phyloP scores from a whole-genome alignment of 37 sponge, comb jelly and placozoan species.

The Lycopodina hypogea region DNA sequence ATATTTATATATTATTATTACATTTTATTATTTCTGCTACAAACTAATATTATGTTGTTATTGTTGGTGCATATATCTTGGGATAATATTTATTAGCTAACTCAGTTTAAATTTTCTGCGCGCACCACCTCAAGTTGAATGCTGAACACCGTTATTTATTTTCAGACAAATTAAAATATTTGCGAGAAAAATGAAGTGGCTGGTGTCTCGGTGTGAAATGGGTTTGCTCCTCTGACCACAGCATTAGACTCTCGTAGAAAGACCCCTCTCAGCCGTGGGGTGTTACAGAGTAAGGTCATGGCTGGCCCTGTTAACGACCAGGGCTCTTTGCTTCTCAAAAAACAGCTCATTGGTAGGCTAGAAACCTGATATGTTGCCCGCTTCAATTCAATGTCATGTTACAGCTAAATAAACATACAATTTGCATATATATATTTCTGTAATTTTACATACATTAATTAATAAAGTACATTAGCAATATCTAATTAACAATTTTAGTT shows the following conservation, averaged over 20 bases:
- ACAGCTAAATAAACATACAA: not conserved
- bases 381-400: not conserved
- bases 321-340: constrained; percentile 73
- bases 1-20: too few relatives aligned
- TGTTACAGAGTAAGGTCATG: constrained; percentile 20
- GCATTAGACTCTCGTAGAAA: too few relatives aligned
- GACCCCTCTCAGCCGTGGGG: too few relatives aligned
- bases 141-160: too few relatives aligned
- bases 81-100: too few relatives aligned
- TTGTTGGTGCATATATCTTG: too few relatives aligned
- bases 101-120: not conserved
- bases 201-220: too few relatives aligned
- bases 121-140: not conserved
- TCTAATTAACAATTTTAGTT: not conserved
- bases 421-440: not conserved
- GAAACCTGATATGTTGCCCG: not conserved
- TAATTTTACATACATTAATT: not conserved
- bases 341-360: constrained; percentile 81
- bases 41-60: too few relatives aligned
- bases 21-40: too few relatives aligned
- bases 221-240: too few relatives aligned
- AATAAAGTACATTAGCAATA: not conserved
- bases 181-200: too few relatives aligned
- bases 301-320: constrained; percentile 71
- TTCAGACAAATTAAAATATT: too few relatives aligned